A percentile compares a stretch with the other conserved stretches of the same genome.
Evolutionary conservation across 2,888 invertebrate genomes (phyloP).

Genomic region (Lycophotia porphyrea): DNA sequence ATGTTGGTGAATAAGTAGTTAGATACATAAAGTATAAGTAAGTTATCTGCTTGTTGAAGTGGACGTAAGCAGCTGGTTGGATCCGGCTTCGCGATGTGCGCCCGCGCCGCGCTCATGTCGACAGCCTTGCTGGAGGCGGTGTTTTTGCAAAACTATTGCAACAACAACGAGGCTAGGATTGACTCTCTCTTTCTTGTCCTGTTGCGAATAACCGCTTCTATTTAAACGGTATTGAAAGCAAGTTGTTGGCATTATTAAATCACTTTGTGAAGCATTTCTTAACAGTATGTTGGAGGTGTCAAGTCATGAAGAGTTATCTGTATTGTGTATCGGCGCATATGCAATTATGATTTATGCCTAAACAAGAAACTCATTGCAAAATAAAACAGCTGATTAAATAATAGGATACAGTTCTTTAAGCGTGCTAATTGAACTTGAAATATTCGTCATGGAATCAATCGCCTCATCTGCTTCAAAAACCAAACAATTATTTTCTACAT

Average conservation of each 20-base stretch:
- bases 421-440: neutral
- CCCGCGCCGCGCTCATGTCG: constrained; percentile 68
- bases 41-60: constrained; percentile 32
- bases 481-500: neutral
- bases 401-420: neutral
- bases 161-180: constrained; percentile 77
- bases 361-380: constrained; percentile 14
- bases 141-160: constrained; percentile 87
- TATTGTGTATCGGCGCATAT: constrained; percentile 26
- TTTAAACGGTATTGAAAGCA: constrained; percentile 55
- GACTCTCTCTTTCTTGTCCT: constrained; percentile 79
- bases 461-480: constrained; percentile 5
- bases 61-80: constrained; percentile 66
- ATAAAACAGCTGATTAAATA: neutral
- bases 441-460: neutral
- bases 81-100: constrained; percentile 72
- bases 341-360: neutral
- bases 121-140: constrained; percentile 85
- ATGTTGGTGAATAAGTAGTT: constrained; percentile 21
- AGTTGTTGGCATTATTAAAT: constrained; percentile 45
- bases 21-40: constrained; percentile 23
- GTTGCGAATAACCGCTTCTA: constrained; percentile 72
- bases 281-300: constrained; percentile 27
- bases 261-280: constrained; percentile 32
- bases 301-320: constrained; percentile 27